Conservation (phyloP, 2,888 invertebrate genomes). For the Eudasyphora cyanicolor region DNA sequence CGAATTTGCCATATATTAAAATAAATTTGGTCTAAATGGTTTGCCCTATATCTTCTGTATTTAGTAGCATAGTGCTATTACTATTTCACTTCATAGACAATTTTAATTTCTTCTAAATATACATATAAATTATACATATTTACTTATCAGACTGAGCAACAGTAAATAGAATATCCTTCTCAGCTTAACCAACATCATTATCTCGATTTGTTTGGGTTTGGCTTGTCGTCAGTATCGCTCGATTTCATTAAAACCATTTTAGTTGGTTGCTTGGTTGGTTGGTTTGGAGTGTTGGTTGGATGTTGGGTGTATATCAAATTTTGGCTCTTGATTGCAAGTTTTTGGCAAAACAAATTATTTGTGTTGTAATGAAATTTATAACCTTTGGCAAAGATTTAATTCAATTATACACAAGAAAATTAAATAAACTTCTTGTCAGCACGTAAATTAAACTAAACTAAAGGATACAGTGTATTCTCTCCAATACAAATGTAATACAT, state of each 20-base stretch:
- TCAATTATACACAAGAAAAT: constrained; percentile 44
- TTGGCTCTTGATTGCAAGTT: constrained; percentile 16
- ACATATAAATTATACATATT: too few species aligned
- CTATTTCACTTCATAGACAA: too few species aligned
- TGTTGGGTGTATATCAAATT: background rate
- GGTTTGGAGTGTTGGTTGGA: too few species aligned
- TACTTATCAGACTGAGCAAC: background rate
- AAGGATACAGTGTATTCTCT: background rate
- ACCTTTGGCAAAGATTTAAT: constrained; percentile 53
- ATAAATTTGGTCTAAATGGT: too few species aligned
- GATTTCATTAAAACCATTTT: background rate
- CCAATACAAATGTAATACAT: background rate
- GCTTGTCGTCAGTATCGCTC: background rate
- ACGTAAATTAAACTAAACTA: constrained; percentile 42
- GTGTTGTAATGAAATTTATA: constrained; percentile 48
- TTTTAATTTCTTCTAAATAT: too few species aligned
- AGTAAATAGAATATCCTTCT: too few species aligned
- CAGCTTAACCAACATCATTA: background rate
- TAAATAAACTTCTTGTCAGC: constrained; percentile 48
- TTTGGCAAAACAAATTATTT: constrained; percentile 46
- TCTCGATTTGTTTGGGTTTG: too few species aligned
- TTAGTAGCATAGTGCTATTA: too few species aligned
- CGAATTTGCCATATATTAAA: too few species aligned
- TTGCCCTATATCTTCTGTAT: too few species aligned
- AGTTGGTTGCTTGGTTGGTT: too few species aligned